Base-by-base conservation (phyloP, 2,888 invertebrate species). In the Phyto melanocephala region DNA sequence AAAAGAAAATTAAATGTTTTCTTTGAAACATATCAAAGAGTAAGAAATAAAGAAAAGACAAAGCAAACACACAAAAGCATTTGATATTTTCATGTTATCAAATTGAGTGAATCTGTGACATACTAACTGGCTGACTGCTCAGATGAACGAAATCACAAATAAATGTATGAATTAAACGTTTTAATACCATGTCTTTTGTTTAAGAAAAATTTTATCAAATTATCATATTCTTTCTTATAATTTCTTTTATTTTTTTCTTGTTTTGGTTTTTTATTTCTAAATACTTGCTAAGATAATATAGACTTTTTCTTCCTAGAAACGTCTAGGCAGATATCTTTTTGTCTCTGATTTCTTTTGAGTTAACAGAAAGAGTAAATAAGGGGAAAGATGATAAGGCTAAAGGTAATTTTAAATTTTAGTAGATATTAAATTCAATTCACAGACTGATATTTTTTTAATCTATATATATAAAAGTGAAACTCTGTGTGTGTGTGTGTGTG, bases 1-100 rank as follows among this genome's bases (percentile, higher is more conserved):
- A 45, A 42, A 17, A 42, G 15, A 15, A 42, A 42, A 15, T 42
- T 15, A 42, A 15, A 17, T 42, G 15, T 7, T 15, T 42, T 42
- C 7, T 4, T 42, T 17, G 17, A 45, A 5, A 17, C 7, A 45
- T 2, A 8, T 7, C 17, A 15, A 1, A 7, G 1, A 45, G 6
- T 13, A 10, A 17, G 17, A 45, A 17, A 42, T 15, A 42, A 3
- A 17, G 45, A 8, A 45, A 8, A 45, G 13, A 5, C 1, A 8
- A 8, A 45, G 17, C 15, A 45, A 45, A 45, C 45, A n/a, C 7
- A 33, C 15, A 35, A 24, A 56, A 56, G 56, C 33, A 17, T 56
- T 56, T 56, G 33, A 17, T 11, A 56, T 56, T 33, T 56, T 56
- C 35, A 54, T 54, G 54, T 42, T 63, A 63, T 45, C 47, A 24